Percentiles rank a stretch among this genome's conserved stretches.
Conservation (phyloP, 2,888 invertebrate species). For the Camptogramma bilineatum region DNA sequence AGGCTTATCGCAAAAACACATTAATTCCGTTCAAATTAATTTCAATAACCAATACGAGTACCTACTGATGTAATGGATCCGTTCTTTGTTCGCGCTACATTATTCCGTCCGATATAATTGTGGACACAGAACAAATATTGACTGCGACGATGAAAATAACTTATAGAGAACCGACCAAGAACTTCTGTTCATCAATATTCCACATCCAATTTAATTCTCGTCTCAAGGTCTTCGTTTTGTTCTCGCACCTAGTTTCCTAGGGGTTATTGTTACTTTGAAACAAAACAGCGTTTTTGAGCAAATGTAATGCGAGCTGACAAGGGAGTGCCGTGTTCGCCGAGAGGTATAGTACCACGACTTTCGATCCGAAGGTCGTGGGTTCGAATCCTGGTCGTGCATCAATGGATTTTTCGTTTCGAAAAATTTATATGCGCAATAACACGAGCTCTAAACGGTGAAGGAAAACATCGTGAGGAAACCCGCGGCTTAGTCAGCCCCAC, state of each 20-base stretch:
- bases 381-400: too few species aligned
- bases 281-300: constrained; percentile 6
- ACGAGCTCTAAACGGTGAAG: too few species aligned
- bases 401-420: too few species aligned
- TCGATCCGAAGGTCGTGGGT: too few species aligned
- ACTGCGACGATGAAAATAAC: constrained; percentile 10
- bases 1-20: neutral
- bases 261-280: constrained; percentile 15
- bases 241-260: constrained; percentile 12
- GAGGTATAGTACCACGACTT: too few species aligned
- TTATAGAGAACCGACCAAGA: constrained; percentile 9
- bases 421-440: too few species aligned
- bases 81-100: neutral
- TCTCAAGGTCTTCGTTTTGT: constrained; percentile 5
- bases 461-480: too few species aligned
- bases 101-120: constrained; percentile 14
- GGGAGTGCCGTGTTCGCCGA: too few species aligned
- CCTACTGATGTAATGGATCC: neutral
- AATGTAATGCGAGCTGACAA: constrained; percentile 9
- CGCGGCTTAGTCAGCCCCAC: too few species aligned
- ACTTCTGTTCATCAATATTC: constrained; percentile 13
- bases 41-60: constrained; percentile 8
- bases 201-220: constrained; percentile 3
- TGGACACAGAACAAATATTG: constrained; percentile 17
- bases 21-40: neutral